Evolutionary conservation across 2,113 vertebrate genomes (phyloP).

Genomic region (Etia nguti): DNA sequence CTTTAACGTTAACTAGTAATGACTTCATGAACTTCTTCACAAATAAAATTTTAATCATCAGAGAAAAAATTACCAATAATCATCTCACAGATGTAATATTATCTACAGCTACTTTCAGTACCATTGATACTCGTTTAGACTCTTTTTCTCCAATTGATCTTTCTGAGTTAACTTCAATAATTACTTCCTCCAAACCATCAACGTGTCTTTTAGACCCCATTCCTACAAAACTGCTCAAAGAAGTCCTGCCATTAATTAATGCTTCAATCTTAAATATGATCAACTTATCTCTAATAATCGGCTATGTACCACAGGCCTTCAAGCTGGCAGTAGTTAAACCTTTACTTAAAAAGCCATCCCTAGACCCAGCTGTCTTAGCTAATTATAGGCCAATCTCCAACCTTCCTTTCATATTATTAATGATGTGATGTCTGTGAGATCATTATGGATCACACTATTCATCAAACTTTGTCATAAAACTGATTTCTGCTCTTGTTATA

Average conservation of each 20-base stretch:
- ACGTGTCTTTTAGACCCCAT: neutral
- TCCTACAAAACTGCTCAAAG: neutral
- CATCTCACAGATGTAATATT: too few species aligned
- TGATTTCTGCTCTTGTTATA: neutral
- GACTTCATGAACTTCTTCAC: too few species aligned
- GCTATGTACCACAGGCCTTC: too few species aligned
- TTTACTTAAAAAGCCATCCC: too few species aligned
- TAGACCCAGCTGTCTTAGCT: too few species aligned
- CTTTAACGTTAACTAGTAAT: too few species aligned
- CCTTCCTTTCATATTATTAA: neutral
- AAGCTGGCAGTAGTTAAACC: fast-evolving
- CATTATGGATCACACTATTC: neutral
- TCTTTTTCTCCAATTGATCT: too few species aligned
- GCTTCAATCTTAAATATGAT: fast-evolving
- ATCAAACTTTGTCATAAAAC: neutral
- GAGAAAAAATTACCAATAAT: too few species aligned
- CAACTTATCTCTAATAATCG: fast-evolving
- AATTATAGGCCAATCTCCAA: neutral
- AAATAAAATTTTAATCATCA: too few species aligned
- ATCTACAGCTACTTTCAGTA: too few species aligned
- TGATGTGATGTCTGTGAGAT: neutral
- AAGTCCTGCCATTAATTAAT: too few species aligned
- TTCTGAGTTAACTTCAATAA: neutral
- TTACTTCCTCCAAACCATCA: fast-evolving
- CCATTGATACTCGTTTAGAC: too few species aligned